phyloP scores from a whole-genome alignment of 2,797 vertebrate species.

The Halcyon badia region DNA sequence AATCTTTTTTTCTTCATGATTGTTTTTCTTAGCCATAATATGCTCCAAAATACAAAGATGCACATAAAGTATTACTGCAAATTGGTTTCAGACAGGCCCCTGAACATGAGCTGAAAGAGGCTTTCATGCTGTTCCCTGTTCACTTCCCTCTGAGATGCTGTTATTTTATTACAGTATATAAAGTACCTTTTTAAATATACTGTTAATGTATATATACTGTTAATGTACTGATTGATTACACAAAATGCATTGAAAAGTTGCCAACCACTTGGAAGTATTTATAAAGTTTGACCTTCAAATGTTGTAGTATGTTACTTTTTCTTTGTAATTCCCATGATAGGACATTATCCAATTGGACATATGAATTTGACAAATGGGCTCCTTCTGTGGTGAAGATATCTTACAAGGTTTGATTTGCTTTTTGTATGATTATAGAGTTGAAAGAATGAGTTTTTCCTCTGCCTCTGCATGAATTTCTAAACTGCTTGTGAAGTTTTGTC shows the following conservation, averaged over 20 bases:
- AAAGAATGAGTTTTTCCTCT: slow-evolving; percentile 27
- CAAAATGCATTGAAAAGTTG: background rate
- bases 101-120: background rate
- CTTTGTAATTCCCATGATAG: slow-evolving; percentile 69
- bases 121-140: background rate
- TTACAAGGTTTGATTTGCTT: slow-evolving; percentile 85
- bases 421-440: slow-evolving; percentile 37
- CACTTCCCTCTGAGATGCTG: background rate
- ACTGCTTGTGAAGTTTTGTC: slow-evolving; percentile 58
- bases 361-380: slow-evolving; percentile 93
- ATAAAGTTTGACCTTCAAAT: background rate
- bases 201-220: background rate
- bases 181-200: background rate
- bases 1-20: background rate
- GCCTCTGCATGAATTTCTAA: slow-evolving; percentile 37
- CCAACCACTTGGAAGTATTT: background rate
- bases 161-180: background rate
- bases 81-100: background rate
- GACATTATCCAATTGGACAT: slow-evolving; percentile 92
- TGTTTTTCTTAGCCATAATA: background rate
- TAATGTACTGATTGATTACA: background rate
- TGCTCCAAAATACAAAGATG: background rate
- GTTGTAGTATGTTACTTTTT: background rate
- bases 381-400: slow-evolving; percentile 92
- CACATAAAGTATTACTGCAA: background rate